A percentile compares a stretch with the other conserved stretches of the same genome.
Evolutionary conservation across 2,888 invertebrate genomes (phyloP).

Genomic region (Alsophila aescularia): DNA sequence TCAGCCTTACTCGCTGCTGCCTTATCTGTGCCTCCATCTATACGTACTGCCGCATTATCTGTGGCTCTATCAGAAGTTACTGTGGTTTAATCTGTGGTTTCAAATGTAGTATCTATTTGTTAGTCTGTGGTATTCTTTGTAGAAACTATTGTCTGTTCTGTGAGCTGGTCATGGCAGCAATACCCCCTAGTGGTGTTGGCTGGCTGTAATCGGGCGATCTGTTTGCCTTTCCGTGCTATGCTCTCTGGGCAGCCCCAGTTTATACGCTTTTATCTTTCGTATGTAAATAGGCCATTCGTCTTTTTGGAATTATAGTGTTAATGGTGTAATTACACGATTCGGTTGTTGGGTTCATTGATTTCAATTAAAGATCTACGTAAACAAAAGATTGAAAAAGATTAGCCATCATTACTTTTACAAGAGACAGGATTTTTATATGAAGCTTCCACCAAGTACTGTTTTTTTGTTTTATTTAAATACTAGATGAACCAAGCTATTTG

Average conservation of each 20-base stretch:
- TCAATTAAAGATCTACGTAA: slow-evolving; percentile 2
- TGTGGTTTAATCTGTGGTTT: background rate
- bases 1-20: slow-evolving; percentile 13
- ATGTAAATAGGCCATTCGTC: slow-evolving; percentile 40
- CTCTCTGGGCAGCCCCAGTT: slow-evolving; percentile 32
- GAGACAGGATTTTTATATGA: too few species aligned
- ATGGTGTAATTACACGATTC: slow-evolving; percentile 36
- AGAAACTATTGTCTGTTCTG: slow-evolving; percentile 1
- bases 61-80: slow-evolving; percentile 4
- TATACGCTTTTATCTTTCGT: slow-evolving; percentile 38
- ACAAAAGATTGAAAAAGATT: too few species aligned
- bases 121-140: background rate
- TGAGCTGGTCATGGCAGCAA: background rate
- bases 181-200: background rate
- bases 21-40: slow-evolving; percentile 6
- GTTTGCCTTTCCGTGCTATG: slow-evolving; percentile 45
- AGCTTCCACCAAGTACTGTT: too few species aligned
- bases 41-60: slow-evolving; percentile 7
- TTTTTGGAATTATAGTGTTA: slow-evolving; percentile 41
- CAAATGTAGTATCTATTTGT: background rate
- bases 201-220: slow-evolving; percentile 44
- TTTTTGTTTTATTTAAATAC: too few species aligned
- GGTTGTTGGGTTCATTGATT: slow-evolving; percentile 21
- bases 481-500: too few species aligned
- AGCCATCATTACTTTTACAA: too few species aligned